Evolutionary conservation across 2,113 vertebrate species (phyloP).

Genomic region (Triplophysa rosa): DNA sequence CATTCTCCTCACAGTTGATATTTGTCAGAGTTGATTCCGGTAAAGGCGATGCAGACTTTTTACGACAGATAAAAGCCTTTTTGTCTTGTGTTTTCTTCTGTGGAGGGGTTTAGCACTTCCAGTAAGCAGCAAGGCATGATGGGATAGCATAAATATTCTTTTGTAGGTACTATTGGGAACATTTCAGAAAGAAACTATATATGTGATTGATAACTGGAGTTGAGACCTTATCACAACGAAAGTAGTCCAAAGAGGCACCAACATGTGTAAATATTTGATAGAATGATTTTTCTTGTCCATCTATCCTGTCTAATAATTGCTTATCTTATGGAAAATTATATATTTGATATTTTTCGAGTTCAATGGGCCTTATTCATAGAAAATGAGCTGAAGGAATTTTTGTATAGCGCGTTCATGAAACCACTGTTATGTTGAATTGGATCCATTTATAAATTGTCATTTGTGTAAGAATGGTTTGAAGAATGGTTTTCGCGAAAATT

Average conservation of each 20-base stretch:
- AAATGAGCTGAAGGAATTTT: no score
- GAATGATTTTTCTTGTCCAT: neutral
- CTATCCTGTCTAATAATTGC: neutral
- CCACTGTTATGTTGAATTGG: no score
- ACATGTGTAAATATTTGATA: neutral
- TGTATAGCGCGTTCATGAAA: no score
- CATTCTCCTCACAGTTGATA: conserved; percentile 4
- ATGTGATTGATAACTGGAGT: conserved; percentile 24
- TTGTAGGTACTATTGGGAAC: no score
- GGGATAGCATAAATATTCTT: neutral
- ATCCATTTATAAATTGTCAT: no score
- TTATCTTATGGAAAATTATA: no score
- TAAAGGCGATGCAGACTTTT: conserved; percentile 2
- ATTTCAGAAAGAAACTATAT: no score
- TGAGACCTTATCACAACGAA: neutral
- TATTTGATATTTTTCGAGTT: no score
- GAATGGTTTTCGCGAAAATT: no score
- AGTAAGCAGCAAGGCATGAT: conserved; percentile 50
- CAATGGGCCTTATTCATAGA: no score
- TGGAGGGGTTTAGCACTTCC: conserved; percentile 36
- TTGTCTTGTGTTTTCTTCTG: neutral
- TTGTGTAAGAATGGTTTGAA: no score
- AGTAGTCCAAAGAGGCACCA: neutral
- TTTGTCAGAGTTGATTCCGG: neutral
- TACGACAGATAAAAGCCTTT: neutral